phyloP scores from a whole-genome alignment of 2,797 vertebrate genomes.

The Eidolon dupreanum region DNA sequence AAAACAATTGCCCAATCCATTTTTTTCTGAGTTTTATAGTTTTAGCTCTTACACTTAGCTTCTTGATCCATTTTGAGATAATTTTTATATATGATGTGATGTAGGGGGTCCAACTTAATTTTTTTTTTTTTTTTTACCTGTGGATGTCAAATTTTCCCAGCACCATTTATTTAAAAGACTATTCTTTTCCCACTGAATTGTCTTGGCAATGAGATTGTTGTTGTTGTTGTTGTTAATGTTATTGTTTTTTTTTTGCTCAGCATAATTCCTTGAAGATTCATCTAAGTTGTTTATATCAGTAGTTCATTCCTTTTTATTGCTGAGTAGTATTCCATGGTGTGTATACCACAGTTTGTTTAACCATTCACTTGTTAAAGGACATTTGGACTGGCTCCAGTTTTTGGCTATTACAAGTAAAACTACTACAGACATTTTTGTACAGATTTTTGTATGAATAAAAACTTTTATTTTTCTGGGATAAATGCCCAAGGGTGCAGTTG shows the following conservation, averaged over 20 bases:
- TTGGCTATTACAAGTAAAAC: not conserved
- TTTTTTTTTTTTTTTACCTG: not conserved
- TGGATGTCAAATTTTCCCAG: not conserved
- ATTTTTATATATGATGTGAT: not conserved
- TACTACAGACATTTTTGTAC: not conserved
- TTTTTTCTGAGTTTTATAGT: not conserved
- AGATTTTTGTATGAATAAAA: slow-evolving; percentile 1
- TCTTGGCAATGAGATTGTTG: not conserved
- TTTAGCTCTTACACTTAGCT: not conserved
- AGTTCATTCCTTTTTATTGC: not conserved
- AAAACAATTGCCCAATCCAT: not conserved
- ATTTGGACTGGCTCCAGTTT: not conserved
- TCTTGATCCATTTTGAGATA: not conserved
- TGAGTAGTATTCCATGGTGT: not conserved
- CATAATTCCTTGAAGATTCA: not conserved
- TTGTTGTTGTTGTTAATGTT: too few relatives aligned
- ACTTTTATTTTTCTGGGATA: slow-evolving; percentile 45
- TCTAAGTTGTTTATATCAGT: not conserved
- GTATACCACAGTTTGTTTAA: not conserved
- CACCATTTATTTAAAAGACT: not conserved
- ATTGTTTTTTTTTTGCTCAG: not conserved
- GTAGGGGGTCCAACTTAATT: not conserved
- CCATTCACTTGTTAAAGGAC: not conserved
- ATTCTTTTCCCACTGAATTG: not conserved
- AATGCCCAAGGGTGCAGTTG: not conserved